Base-by-base conservation (phyloP, 2,888 invertebrate genomes). In the Rhodophaea formosa region DNA sequence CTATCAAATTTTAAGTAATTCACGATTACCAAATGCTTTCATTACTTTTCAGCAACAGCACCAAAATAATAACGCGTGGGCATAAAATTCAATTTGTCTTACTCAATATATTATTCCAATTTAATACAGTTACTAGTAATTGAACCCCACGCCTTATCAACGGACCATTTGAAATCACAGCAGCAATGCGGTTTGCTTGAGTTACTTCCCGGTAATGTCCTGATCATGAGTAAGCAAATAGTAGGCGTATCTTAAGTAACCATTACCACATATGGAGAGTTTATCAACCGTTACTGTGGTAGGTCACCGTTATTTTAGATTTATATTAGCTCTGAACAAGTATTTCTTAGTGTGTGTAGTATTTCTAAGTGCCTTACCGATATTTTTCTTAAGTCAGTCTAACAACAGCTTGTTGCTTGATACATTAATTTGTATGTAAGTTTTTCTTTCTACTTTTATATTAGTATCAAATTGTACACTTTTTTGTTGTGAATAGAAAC, bases 211-310 rank as follows among this genome's bases (percentile, higher is more conserved):
- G 51, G 51, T 51, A 51, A 51, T 51, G 51, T 12, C 15, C 51
- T 35, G 35, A 51, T 51, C 29, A 14, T 30, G 51, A 51, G 35
- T 35, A 17, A 51, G 35, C 47, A 8, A 35, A 12, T 1, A 16
- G 51, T 51, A 35, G 51, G 51, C 16, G 35, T 15, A 10, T 16
- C 32, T 47, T 23, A 51, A 51, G 35, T 35, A 15, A 51, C 35
- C 51, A 51, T 51, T 51, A 35, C 51, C 51, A 12, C 35, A 35
- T 51, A 51, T 51, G 30, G 51, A 15, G 12, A 51, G 32, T 17
- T 51, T 35, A 51, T 51, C n/a, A 12, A 39, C 51, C 35, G 51
- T 51, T 51, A 51, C 35, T 35, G 35, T 0, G 5, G 35, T 12
- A 35, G 35, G 12, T 23, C 23, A 23, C 5, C 23, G 23, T 23